Base-by-base conservation (phyloP, 1,140 invertebrate genomes). In the Halesus radiatus region DNA sequence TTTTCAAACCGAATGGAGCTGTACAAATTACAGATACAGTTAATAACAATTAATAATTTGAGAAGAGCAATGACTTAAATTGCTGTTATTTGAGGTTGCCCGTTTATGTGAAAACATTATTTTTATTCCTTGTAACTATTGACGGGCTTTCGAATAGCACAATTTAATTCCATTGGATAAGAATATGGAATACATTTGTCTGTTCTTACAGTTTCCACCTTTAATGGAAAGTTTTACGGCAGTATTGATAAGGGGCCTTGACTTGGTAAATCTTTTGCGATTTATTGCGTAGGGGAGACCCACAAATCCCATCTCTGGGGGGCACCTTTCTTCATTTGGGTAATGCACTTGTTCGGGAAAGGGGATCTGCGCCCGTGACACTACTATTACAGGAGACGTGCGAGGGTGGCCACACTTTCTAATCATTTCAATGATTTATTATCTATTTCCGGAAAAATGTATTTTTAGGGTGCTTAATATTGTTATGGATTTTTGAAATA, bases 321-420 rank as follows among this genome's bases (percentile, higher is more conserved):
- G 23, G 50, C 70, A 50, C 68, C 78, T 72, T 76, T 76, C 70
- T 80, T 80, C 78, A 80, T 80, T 80, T 80, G 60, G 78, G 66
- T 80, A 80, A 80, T 80, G 78, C 78, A 80, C 78, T 80, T 80
- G 78, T 80, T 52, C 78, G 70, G 37, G 60, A 45, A 53, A 64
- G 23, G 37, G 78, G 78, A 80, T 80, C 75, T 80, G 54, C 70
- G 72, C 70, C 70, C 78, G 56, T 70, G 66, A 70, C 66, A 70
- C 26, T 32, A 32, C 66, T 23, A 70, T 70, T 70, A 50, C 66
- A 50, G 1, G 37, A 45, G 32, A 20, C 18, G 18, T 16, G 8
- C 66, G 15, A 23, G 32, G 60, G 60, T 64, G 60, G 20, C 60
- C 60, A 29, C 60, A 64, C 54, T 56, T 18, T 56, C 54, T 56